These are phyloP conservation scores for Sinocyclocheilus anophthalmus DNA, from an alignment of 2,113 vertebrate species.

Conservation along the genomic window DNA sequence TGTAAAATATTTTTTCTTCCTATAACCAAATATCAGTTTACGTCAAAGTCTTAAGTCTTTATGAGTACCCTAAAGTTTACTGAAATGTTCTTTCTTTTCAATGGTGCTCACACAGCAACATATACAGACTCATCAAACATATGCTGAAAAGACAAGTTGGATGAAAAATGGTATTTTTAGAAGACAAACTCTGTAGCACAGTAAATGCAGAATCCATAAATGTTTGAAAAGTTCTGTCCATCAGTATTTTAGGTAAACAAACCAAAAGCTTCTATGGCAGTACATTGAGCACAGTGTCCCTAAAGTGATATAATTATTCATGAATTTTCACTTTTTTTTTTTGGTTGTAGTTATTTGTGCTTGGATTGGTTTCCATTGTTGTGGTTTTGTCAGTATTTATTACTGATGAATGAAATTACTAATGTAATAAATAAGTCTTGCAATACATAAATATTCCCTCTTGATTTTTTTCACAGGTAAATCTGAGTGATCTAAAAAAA, in stretches of 20 bases:
- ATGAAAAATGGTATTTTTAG: background rate
- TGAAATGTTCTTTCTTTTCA: slow-evolving; percentile 32
- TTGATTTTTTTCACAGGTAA: slow-evolving; percentile 42
- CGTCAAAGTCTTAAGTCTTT: slow-evolving; percentile 37
- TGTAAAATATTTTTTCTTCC: slow-evolving; percentile 19
- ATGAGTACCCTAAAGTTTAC: slow-evolving; percentile 56
- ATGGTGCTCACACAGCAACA: slow-evolving; percentile 42
- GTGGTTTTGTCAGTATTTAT: slow-evolving; percentile 8
- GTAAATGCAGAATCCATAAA: background rate
- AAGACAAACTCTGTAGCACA: background rate
- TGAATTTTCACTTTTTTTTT: background rate
- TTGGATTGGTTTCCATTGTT: background rate
- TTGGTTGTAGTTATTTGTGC: background rate
- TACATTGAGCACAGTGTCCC: background rate
- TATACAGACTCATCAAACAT: slow-evolving; percentile 12
- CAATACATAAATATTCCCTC: slow-evolving; percentile 48
- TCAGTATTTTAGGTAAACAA: slow-evolving; percentile 5
- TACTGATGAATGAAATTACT: slow-evolving; percentile 16
- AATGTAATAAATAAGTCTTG: slow-evolving; percentile 54
- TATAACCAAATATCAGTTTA: slow-evolving; percentile 41
- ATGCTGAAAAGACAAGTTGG: slow-evolving; percentile 7
- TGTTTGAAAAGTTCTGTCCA: background rate
- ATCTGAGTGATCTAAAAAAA: slow-evolving; percentile 37
- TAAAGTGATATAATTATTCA: background rate
- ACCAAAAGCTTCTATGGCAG: background rate